phyloP scores from a whole-genome alignment of 2,888 invertebrate genomes.

The Nemurella pictetii region DNA sequence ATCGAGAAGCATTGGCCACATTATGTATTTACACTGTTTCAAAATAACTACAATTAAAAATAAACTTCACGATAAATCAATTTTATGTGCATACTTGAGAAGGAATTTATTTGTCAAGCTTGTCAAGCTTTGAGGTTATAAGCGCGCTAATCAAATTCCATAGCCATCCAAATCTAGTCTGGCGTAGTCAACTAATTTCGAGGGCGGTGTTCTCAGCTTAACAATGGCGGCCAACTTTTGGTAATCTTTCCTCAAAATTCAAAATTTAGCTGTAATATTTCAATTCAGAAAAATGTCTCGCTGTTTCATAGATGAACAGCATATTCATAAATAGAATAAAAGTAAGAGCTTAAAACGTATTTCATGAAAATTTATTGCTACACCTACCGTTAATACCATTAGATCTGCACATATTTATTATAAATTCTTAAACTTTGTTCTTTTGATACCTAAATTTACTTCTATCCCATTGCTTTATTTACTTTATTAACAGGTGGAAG shows the following conservation, averaged over 20 bases:
- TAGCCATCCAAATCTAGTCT: background rate
- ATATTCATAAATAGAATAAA: too few relatives aligned
- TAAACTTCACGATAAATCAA: background rate
- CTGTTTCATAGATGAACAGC: too few relatives aligned
- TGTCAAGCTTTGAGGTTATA: background rate
- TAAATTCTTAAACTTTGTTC: too few relatives aligned
- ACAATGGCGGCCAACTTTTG: background rate
- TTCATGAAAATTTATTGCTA: too few relatives aligned
- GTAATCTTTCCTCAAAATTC: too few relatives aligned
- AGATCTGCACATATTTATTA: too few relatives aligned
- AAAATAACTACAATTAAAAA: background rate
- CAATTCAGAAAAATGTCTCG: too few relatives aligned
- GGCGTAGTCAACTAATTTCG: background rate
- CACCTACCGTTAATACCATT: too few relatives aligned
- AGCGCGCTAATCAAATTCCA: background rate
- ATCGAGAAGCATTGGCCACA: constrained; percentile 74
- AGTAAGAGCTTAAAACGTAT: too few relatives aligned
- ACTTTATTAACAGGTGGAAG: background rate
- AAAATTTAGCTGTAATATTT: too few relatives aligned
- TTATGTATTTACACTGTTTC: background rate
- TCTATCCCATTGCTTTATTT: too few relatives aligned
- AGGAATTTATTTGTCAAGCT: constrained; percentile 28
- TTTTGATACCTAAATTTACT: too few relatives aligned
- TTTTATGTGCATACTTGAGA: background rate
- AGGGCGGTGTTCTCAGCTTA: background rate